Evolutionary conservation across 64 coral and sea anemone species (phyloP), one percentile per base, ranked within the genome.

Genomic region (Exaiptasia diaphana): DNA sequence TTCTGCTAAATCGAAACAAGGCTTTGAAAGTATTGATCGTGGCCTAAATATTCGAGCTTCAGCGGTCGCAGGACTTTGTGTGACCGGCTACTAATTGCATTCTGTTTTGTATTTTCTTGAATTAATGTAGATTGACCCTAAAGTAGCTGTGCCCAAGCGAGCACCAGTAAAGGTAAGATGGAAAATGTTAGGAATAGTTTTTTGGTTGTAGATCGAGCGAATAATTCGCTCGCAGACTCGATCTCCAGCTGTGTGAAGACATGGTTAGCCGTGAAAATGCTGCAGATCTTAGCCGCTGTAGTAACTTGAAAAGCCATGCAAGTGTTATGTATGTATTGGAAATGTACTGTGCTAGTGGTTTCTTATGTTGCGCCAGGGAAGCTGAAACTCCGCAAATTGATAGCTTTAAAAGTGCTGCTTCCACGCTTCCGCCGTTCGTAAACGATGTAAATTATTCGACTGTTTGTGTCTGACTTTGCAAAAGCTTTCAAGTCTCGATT

Each of bases 111-210:
- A 65, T 35, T 65, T 65, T 65, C 61, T 65, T 65, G 61, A 65
- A 65, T 65, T 34, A 35, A 65, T 65, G 61, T 58, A 87, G 84
- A 87, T 87, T 39, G 84, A 87, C 68, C 84, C 84, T 31, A 87
- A 87, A 70, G 60, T 87, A 12, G 84, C 84, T 32, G 84, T 87
- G 2, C 84, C 84, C 18, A 87, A 87, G 57, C 54, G 84, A 87
- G 72, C 84, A 67, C 84, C 74, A 41, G 72, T 73, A 24, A 87
- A 87, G 84, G 84, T 87, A 87, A 78, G 58, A 34, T 33, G 12
- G 14, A n/a, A n/a, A n/a, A n/a, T n/a, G n/a, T n/a, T n/a, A n/a
- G n/a, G n/a, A n/a, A n/a, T n/a, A n/a, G n/a, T n/a, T n/a, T n/a
- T n/a, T n/a, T n/a, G n/a, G n/a, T n/a, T n/a, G n/a, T n/a, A n/a